Conservation (phyloP, 2,888 invertebrate species). For the Euplexia lucipara region DNA sequence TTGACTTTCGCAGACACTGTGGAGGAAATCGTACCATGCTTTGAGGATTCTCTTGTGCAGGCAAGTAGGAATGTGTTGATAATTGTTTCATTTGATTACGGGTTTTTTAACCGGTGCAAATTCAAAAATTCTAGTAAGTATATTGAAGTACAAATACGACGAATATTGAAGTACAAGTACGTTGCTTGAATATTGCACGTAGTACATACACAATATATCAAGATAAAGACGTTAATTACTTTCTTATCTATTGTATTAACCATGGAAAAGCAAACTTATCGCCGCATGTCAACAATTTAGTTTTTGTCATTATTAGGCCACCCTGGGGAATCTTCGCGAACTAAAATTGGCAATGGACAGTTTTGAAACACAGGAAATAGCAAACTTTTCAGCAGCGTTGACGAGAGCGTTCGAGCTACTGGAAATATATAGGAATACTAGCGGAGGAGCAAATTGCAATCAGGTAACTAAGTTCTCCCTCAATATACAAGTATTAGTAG, state of each 20-base stretch:
- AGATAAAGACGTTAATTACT: constrained; percentile 30
- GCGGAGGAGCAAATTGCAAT: constrained; percentile 92
- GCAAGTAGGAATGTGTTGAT: constrained; percentile 82
- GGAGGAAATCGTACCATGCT: constrained; percentile 96
- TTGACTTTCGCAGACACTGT: constrained; percentile 97
- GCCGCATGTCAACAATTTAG: background rate
- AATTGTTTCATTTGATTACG: background rate
- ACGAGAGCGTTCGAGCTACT: constrained; percentile 97
- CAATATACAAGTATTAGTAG: too few relatives aligned
- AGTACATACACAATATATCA: constrained; percentile 24
- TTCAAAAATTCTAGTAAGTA: too few relatives aligned
- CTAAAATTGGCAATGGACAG: constrained; percentile 95
- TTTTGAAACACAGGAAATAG: constrained; percentile 96
- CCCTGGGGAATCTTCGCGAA: constrained; percentile 95
- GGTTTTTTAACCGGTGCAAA: too few relatives aligned
- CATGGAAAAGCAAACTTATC: constrained; percentile 5
- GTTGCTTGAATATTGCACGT: constrained; percentile 17
- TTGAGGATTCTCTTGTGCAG: constrained; percentile 97
- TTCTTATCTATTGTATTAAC: constrained; percentile 29
- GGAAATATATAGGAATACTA: constrained; percentile 91
- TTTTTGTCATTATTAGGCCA: constrained; percentile 92
- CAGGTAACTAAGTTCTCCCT: constrained; percentile 73
- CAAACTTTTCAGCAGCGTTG: constrained; percentile 98
- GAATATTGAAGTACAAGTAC: background rate
- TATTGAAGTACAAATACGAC: too few relatives aligned